Evolutionary conservation across 2,113 vertebrate species (phyloP).

Genomic region (Hemicordylus capensis): DNA sequence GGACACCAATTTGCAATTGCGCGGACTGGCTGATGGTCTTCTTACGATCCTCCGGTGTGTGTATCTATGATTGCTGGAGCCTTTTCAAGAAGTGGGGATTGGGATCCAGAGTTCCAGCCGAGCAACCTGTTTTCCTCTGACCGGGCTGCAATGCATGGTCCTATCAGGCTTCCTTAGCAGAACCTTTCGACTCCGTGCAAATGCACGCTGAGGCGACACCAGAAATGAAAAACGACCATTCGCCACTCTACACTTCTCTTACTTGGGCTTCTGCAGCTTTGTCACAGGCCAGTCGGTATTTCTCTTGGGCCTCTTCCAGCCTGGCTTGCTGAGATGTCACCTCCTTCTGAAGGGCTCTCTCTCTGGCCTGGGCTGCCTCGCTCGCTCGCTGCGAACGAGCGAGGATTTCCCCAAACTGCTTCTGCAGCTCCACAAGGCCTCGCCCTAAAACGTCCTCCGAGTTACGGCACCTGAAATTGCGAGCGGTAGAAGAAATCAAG

Average conservation of each 20-base stretch:
- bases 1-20: no score
- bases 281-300: slow-evolving; percentile 73
- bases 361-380: slow-evolving; percentile 71
- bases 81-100: no score
- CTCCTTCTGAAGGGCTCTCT: slow-evolving; percentile 76
- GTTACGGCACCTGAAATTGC: slow-evolving; percentile 63
- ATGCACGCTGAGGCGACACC: not conserved
- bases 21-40: no score
- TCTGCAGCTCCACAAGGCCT: slow-evolving; percentile 78
- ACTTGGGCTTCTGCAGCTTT: slow-evolving; percentile 68
- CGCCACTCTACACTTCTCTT: slow-evolving; percentile 33
- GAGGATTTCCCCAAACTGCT: slow-evolving; percentile 73
- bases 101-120: no score
- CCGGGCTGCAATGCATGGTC: not conserved
- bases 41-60: no score
- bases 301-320: slow-evolving; percentile 73
- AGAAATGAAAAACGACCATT: not conserved
- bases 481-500: not conserved
- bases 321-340: slow-evolving; percentile 74
- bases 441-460: slow-evolving; percentile 75
- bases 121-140: not conserved
- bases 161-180: not conserved
- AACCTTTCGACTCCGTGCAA: not conserved
- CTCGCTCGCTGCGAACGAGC: slow-evolving; percentile 72
- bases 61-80: no score